Evolutionary conservation across 2,797 vertebrate species (phyloP).

Genomic region (Aratinga solstitialis): DNA sequence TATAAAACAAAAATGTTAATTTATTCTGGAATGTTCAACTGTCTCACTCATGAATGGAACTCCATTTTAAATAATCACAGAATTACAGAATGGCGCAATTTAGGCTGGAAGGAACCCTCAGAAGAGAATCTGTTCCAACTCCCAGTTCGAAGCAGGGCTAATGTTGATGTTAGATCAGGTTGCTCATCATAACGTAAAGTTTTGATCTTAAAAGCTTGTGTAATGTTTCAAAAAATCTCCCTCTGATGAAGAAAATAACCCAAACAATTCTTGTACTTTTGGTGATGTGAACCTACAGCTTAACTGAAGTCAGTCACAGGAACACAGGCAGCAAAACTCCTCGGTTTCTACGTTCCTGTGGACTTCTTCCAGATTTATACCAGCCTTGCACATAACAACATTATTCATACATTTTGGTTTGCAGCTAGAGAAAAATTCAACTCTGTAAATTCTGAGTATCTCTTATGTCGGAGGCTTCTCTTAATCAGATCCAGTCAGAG

Average conservation of each 20-base stretch:
- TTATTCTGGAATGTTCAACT: not conserved
- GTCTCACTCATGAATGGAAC: not conserved
- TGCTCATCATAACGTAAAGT: not conserved
- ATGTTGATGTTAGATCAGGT: not conserved
- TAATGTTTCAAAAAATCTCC: not conserved
- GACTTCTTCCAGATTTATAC: constrained; percentile 16
- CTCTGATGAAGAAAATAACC: not conserved
- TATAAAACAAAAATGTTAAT: not conserved
- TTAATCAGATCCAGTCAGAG: not conserved
- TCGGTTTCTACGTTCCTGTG: not conserved
- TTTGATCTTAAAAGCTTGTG: not conserved
- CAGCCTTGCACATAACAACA: not conserved
- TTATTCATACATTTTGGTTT: constrained; percentile 20
- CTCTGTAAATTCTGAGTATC: not conserved
- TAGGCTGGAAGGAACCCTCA: not conserved
- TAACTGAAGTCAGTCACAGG: not conserved
- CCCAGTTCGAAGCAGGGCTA: not conserved
- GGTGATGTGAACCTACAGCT: not conserved
- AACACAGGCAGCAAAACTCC: not conserved
- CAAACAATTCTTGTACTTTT: not conserved
- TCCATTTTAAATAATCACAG: not conserved
- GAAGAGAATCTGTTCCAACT: not conserved
- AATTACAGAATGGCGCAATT: not conserved
- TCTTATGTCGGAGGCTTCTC: not conserved
- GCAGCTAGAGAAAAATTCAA: not conserved